Evolutionary conservation across 2,113 vertebrate genomes (phyloP).

Genomic region (Hemibagrus wyckioides): DNA sequence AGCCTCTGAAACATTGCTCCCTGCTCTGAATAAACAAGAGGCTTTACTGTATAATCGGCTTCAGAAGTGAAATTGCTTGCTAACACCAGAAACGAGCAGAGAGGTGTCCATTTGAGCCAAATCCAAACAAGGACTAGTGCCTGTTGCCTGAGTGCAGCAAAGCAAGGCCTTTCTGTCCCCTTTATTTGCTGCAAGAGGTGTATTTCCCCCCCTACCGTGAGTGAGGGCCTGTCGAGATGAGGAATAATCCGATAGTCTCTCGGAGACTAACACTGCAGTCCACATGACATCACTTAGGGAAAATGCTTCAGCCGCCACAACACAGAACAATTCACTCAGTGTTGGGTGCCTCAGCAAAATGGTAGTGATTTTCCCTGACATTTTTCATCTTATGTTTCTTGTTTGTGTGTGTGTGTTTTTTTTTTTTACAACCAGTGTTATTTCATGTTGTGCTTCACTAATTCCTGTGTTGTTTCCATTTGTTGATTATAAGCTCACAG

Average conservation of each 20-base stretch:
- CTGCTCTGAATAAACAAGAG: slow-evolving; percentile 50
- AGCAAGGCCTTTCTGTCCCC: slow-evolving; percentile 62
- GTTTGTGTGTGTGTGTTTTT: no score
- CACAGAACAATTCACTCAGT: slow-evolving; percentile 64
- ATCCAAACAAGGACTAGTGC: slow-evolving; percentile 63
- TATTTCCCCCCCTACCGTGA: slow-evolving; percentile 61
- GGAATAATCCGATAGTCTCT: slow-evolving; percentile 65
- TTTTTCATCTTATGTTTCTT: slow-evolving; percentile 33
- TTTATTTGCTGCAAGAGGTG: slow-evolving; percentile 69
- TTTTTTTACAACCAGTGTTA: slow-evolving; percentile 14
- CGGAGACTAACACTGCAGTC: slow-evolving; percentile 67
- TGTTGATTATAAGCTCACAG: slow-evolving; percentile 25
- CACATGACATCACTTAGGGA: slow-evolving; percentile 73
- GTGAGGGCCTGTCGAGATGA: slow-evolving; percentile 66
- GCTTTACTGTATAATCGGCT: slow-evolving; percentile 52
- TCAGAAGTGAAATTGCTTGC: slow-evolving; percentile 56
- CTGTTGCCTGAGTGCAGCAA: slow-evolving; percentile 61
- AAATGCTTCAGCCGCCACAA: slow-evolving; percentile 73
- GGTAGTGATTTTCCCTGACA: slow-evolving; percentile 62
- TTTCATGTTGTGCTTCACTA: slow-evolving; percentile 29
- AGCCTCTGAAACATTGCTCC: slow-evolving; percentile 53
- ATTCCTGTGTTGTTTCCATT: slow-evolving; percentile 29
- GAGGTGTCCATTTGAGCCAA: slow-evolving; percentile 51
- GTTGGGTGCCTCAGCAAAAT: slow-evolving; percentile 62
- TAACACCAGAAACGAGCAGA: slow-evolving; percentile 56